A percentile compares a stretch with the other conserved stretches of the same genome.
phyloP scores from a whole-genome alignment of 2,113 vertebrate genomes.

The Rafetus swinhoei region DNA sequence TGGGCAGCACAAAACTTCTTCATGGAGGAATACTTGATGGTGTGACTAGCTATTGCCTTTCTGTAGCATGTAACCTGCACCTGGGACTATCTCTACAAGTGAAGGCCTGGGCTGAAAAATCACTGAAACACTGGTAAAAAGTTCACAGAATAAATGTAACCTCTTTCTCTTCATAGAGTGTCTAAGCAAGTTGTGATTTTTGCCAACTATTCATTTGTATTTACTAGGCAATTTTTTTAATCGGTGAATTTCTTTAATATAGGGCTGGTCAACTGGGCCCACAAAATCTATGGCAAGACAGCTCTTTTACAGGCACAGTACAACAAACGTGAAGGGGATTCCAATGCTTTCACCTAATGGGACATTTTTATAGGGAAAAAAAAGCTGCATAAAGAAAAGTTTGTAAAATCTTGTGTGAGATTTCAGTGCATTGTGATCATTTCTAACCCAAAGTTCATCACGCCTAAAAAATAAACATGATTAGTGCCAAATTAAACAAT shows the following conservation, averaged over 20 bases:
- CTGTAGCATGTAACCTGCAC: neutral
- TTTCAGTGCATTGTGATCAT: constrained; percentile 6
- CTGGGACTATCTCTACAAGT: constrained; percentile 44
- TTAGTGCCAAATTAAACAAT: constrained; percentile 49
- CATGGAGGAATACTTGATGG: constrained; percentile 38
- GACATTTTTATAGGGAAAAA: constrained; percentile 30
- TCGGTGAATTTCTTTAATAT: constrained; percentile 42
- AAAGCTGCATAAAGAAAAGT: constrained; percentile 53
- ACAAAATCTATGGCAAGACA: neutral
- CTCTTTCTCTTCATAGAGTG: constrained; percentile 56
- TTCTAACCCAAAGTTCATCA: constrained; percentile 47
- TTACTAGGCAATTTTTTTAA: constrained; percentile 50
- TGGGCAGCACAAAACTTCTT: neutral
- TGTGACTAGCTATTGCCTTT: constrained; percentile 39
- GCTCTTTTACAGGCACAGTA: neutral
- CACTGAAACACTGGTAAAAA: constrained; percentile 62
- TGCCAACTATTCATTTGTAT: constrained; percentile 62
- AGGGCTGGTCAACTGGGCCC: neutral
- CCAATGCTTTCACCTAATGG: constrained; percentile 45
- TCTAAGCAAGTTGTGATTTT: constrained; percentile 66
- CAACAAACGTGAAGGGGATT: neutral
- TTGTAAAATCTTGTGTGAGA: constrained; percentile 19
- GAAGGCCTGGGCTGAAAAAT: constrained; percentile 63
- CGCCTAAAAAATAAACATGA: neutral
- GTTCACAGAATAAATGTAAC: constrained; percentile 66